Evolutionary conservation across 2,113 vertebrate species (phyloP), one percentile per base, ranked within the genome.

Genomic region (Sus scrofa): DNA sequence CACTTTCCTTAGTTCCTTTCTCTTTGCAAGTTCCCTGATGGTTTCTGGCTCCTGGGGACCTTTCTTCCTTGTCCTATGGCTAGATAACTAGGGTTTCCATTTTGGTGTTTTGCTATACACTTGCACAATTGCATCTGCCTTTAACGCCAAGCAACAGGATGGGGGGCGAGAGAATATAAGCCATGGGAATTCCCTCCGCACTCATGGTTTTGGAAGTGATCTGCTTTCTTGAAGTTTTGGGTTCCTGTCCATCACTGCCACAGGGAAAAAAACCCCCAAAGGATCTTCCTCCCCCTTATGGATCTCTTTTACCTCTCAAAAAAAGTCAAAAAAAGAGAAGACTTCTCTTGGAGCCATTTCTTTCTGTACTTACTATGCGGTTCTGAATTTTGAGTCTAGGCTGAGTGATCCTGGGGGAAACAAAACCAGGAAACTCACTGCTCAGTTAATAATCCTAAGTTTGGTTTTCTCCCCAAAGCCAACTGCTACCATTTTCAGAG

Each of bases 401-500:
- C 73, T 67, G n/a, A 56, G 50, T 68, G 60, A 18, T 89, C 52
- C 30, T 79, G 82, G 62, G 86, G 88, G 78, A 86, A 95, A 83
- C 39, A 84, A 87, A 96, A 87, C 34, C 52, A 75, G 82, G 65
- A 92, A 93, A 71, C 15, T 52, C 34, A 65, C 1, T 71, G 34
- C 37, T 32, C 30, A 22, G 39, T 56, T 22, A 27, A 5, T 56
- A 19, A 50, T 81, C 50, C 50, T 58, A 32, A 39, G 84, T 78
- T 52, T 95, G 27, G 37, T 85, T 95, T 96, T 37, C 62, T 96
- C 44, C 56, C 60, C 6, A 3, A 70, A 26, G 18, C 68, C 19
- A 68, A 15, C 71, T 96, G 27, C 39, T 92, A 3, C 39, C 62
- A 39, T 89, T 93, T 96, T 94, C 32, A 62, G 65, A 90, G 50